phyloP scores from a whole-genome alignment of 2,888 invertebrate species.

The Augochlorella aurata region DNA sequence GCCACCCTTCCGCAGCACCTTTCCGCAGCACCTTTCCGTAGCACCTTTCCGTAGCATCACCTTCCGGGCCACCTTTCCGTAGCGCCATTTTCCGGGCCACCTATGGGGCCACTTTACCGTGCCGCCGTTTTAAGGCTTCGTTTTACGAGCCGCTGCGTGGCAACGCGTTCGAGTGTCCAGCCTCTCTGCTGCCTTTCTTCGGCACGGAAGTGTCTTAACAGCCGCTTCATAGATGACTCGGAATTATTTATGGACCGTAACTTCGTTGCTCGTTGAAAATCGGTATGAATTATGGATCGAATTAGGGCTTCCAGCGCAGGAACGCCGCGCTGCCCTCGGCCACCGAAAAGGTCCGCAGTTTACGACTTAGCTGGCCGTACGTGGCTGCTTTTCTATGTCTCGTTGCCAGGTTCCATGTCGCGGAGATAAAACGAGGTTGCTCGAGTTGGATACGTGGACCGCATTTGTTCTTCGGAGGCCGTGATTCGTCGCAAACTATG shows the following conservation, averaged over 20 bases:
- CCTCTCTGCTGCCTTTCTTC: neutral
- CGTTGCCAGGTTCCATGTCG: too few relatives aligned
- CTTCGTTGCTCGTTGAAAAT: constrained; percentile 59
- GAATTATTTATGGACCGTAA: constrained; percentile 69
- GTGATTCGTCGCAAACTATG: too few relatives aligned
- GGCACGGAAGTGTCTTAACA: constrained; percentile 23
- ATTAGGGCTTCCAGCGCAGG: constrained; percentile 56
- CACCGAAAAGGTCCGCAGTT: constrained; percentile 37
- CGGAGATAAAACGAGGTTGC: too few relatives aligned
- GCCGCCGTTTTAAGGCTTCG: constrained; percentile 27
- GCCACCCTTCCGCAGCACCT: constrained; percentile 15
- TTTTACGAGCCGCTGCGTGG: constrained; percentile 32
- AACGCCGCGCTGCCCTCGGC: neutral
- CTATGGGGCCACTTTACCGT: constrained; percentile 22
- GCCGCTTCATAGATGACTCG: constrained; percentile 66
- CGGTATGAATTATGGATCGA: constrained; percentile 74
- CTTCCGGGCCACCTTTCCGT: neutral
- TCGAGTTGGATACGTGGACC: too few relatives aligned
- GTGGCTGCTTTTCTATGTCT: too few relatives aligned
- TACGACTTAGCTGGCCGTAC: constrained; percentile 22
- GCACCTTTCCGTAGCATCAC: too few relatives aligned
- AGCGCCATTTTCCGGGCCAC: neutral
- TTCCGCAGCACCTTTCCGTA: too few relatives aligned
- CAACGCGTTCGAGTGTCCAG: neutral
- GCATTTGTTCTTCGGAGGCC: too few relatives aligned